Base-by-base conservation (phyloP, 2,113 vertebrate species). In the Ancistrus triradiatus region DNA sequence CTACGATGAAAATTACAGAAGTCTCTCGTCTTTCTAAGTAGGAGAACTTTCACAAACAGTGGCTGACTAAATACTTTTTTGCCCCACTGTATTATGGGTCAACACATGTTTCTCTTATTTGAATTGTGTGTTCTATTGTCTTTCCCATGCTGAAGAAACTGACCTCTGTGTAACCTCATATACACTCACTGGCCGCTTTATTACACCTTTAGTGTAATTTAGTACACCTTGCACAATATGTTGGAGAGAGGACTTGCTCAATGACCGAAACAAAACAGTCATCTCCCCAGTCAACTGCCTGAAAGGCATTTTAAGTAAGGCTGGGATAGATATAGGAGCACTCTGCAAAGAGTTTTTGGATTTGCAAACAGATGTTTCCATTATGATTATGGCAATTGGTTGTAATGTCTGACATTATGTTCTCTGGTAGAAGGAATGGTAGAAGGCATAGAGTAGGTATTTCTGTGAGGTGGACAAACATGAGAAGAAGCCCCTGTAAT, bases 231-330 rank as follows among this genome's bases (percentile, higher is more conserved):
- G n/a, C 25, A 33, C 42, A 60, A 43, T 6, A 48, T 6, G 46
- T 15, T 62, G 43, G 28, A 62, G 10, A 28, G 44, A 22, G 44
- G 27, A 3, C 60, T 51, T 37, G 60, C 47, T 50, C 59, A 62
- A 18, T 33, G 47, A 18, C 43, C 33, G 27, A 50, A 46, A 21
- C 47, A 63, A 38, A 63, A 49, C 21, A 50, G 7, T 52, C 50
- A 31, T 31, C 50, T 52, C 50, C 50, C 1, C n/a, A n/a, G 14
- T 52, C 2, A 33, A 52, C 14, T 6, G 14, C 4, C 50, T 52
- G 13, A 52, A 31, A 31, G 50, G 15, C 14, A 31, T 31, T 31
- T 7, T 52, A 9, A 25, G 24, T 10, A 44, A 62, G 44, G 59
- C 25, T 62, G 59, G 59, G 18, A 49, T 62, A 21, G 59, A 52